phyloP scores from a whole-genome alignment of 2,888 invertebrate genomes.

The Helicoverpa assulta region DNA sequence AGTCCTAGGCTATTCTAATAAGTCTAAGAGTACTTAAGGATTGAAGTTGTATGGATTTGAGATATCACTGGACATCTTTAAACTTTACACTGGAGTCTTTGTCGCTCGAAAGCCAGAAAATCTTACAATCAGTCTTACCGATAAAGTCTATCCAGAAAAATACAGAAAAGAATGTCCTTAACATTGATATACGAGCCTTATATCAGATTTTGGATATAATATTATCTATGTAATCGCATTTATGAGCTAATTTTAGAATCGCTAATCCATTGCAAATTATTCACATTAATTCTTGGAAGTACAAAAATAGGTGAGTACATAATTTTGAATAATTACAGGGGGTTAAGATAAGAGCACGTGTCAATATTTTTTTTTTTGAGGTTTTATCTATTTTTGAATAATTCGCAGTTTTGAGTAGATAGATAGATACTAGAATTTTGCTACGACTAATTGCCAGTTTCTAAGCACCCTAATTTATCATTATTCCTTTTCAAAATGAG shows the following conservation, averaged over 20 bases:
- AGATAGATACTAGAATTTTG: no score
- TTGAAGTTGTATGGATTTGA: not conserved
- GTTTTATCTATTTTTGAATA: no score
- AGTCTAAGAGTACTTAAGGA: constrained; percentile 20
- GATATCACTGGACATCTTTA: no score
- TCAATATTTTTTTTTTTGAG: not conserved
- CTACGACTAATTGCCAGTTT: no score
- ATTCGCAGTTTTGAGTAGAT: no score
- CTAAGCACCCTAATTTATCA: no score
- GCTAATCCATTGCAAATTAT: not conserved
- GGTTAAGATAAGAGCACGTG: not conserved
- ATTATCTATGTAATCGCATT: not conserved
- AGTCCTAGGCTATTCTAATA: constrained; percentile 45
- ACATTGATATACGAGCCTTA: not conserved
- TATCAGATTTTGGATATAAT: not conserved
- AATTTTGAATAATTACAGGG: not conserved
- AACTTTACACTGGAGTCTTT: no score
- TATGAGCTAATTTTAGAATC: not conserved
- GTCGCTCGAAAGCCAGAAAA: no score
- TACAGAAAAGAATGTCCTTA: no score
- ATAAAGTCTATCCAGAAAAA: no score
- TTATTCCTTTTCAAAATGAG: no score
- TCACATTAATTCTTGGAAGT: not conserved
- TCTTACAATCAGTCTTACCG: no score
- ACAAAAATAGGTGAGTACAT: not conserved